phyloP scores from a whole-genome alignment of 2,888 invertebrate species.

The Rhagium mordax region DNA sequence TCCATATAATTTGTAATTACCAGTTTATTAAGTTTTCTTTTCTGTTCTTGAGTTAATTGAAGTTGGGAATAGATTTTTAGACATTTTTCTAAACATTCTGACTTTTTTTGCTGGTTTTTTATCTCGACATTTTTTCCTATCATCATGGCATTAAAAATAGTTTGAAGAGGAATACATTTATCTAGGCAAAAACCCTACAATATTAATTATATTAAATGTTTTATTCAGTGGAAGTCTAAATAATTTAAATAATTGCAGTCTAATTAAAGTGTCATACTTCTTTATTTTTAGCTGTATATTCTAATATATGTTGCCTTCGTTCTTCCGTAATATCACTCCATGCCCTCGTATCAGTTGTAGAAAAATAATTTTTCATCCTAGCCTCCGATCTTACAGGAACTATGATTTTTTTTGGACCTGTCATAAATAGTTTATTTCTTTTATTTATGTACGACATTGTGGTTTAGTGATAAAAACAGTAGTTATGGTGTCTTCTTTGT shows the following conservation, averaged over 20 bases:
- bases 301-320: constrained; percentile 74
- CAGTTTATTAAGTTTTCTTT: too few species aligned
- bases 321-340: constrained; percentile 75
- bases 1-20: too few species aligned
- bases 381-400: constrained; percentile 68
- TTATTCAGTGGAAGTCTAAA: too few species aligned
- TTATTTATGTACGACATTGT: constrained; percentile 41
- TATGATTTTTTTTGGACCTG: constrained; percentile 38
- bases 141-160: constrained; percentile 57
- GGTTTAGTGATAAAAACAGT: background rate
- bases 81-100: background rate
- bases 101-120: background rate
- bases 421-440: constrained; percentile 41
- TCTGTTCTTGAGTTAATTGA: too few species aligned
- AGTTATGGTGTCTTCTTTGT: background rate
- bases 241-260: background rate
- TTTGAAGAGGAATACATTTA: constrained; percentile 65
- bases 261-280: constrained; percentile 29
- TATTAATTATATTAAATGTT: background rate
- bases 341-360: constrained; percentile 74
- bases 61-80: background rate
- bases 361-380: constrained; percentile 73
- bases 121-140: constrained; percentile 28
- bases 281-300: constrained; percentile 68
- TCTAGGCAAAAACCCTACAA: constrained; percentile 51